Evolutionary conservation across 1,140 invertebrate genomes (phyloP), one percentile per base, ranked within the genome.

Genomic region (Tetraneura akinire): DNA sequence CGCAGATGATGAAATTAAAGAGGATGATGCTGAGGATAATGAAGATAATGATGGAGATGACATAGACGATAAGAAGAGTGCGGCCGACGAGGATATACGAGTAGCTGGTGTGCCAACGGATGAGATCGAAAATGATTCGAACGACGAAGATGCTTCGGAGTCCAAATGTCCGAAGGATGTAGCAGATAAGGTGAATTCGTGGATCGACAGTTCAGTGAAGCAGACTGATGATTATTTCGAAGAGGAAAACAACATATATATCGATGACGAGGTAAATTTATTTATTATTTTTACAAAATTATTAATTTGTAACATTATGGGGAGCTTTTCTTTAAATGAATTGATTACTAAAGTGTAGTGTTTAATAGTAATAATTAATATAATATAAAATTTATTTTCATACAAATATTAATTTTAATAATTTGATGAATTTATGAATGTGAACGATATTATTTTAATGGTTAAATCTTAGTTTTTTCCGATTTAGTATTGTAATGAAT

Each of bases 131-230:
- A 76, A 76, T 18, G 32, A 23, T 45, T 21, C 26, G 4, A 18
- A 32, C 8, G 70, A 32, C 49, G 70, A 53, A 0, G 18, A 10
- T n/a, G 51, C 18, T 3, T 37, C 49, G 0, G 71, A 76, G 51
- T 42, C 71, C 29, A 76, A 23, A 23, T 78, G 74, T 45, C 74
- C 74, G 10, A 78, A 78, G 23, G 74, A 78, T 37, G 74, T 78
- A 8, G 74, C 55, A 14, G 74, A 78, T 29, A 78, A 78, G 42
- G 74, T 78, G 10, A 78, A 78, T n/a, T 78, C 55, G 0, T 78
- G 74, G 74, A 78, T 78, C 37, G 74, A 78, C 16, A 78, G 47
- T n/a, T 71, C 68, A 3, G 68, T 71, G 0, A 49, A 71, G 26
- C 68, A 18, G 3, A 51, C 68, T 0, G 23, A 78, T 16, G 74